Evolutionary conservation across 2,113 vertebrate species (phyloP), one percentile per base, ranked within the genome.

Genomic region (Pachycephala philippinensis): DNA sequence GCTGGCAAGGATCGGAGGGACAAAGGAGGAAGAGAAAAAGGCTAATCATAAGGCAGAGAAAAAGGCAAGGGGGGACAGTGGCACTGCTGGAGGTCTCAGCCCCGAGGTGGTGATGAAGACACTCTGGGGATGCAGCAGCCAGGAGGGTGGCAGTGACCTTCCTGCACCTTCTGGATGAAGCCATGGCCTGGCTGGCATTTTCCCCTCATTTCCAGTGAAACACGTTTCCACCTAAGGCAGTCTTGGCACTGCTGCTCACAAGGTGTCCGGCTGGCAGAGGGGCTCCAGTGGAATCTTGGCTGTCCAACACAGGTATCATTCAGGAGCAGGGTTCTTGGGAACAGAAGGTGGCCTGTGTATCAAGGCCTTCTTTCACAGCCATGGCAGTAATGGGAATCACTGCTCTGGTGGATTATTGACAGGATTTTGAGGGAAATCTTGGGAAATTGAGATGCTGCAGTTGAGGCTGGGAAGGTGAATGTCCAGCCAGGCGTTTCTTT

Each of bases 201-300:
- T 21, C 40, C 60, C 54, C 52, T 89, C 28, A 0, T 59, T 84
- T 84, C 72, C 65, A 91, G 40, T 37, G 90, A 40, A 94, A 81
- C 85, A 57, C 0, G 0, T 94, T 93, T 89, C 59, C 10, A 12
- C 77, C 83, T n/a, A 10, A 89, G 80, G 84, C 86, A 47, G 1
- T 84, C 56, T 87, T 89, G 93, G 95, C 84, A 21, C 37, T 44
- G 72, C 47, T 9, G n/a, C 72, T 13, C 68, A n/a, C 84, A 78
- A 90, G 69, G 84, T 94, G 91, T 89, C 84, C 1, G 24, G 33
- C 84, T 87, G 80, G 91, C 91, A 84, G 50, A 90, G 88, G 85
- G 63, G 71, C 72, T 89, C 76, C 26, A 13, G 33, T n/a, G 90
- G 90, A 94, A 96, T 91, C 90, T 90, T 93, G 92, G 92, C 95